Percentiles rank a stretch among this genome's conserved stretches.
These are phyloP conservation scores for Hapalemur alaotrensis DNA, from an alignment of 2,797 vertebrate genomes.

Conservation along the genomic window DNA sequence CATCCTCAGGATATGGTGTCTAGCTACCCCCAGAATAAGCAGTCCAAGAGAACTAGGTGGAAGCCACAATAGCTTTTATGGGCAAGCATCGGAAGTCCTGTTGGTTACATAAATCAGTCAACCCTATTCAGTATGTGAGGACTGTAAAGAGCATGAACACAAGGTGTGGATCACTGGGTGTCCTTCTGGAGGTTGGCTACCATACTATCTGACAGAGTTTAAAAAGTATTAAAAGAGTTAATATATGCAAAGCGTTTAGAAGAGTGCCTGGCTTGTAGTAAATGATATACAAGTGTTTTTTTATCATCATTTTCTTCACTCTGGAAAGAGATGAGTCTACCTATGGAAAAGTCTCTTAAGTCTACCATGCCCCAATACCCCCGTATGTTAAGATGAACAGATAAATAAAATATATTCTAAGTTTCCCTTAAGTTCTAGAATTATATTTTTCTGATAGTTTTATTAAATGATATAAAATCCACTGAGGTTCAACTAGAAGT, in stretches of 20 bases:
- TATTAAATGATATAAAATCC: slow-evolving; percentile 23
- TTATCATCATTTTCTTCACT: neutral
- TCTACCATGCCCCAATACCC: neutral
- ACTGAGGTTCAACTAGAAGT: neutral
- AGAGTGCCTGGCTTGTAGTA: neutral
- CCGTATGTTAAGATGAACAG: neutral
- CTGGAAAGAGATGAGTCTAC: neutral
- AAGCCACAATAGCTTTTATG: neutral
- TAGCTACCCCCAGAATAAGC: neutral
- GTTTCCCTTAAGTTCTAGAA: neutral
- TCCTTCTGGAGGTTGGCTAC: no score
- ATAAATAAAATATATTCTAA: neutral
- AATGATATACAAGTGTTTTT: neutral
- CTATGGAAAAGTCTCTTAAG: neutral
- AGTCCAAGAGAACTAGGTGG: neutral
- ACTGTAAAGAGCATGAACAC: neutral
- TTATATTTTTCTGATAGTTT: slow-evolving; percentile 35
- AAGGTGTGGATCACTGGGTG: neutral
- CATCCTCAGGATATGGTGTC: neutral
- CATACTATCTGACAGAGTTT: neutral
- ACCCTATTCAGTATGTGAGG: neutral
- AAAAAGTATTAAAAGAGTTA: neutral
- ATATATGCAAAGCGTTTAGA: neutral
- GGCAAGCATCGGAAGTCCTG: neutral
- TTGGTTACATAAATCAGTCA: neutral